Evolutionary conservation across 2,888 invertebrate genomes (phyloP).

Genomic region (Clanis bilineata): DNA sequence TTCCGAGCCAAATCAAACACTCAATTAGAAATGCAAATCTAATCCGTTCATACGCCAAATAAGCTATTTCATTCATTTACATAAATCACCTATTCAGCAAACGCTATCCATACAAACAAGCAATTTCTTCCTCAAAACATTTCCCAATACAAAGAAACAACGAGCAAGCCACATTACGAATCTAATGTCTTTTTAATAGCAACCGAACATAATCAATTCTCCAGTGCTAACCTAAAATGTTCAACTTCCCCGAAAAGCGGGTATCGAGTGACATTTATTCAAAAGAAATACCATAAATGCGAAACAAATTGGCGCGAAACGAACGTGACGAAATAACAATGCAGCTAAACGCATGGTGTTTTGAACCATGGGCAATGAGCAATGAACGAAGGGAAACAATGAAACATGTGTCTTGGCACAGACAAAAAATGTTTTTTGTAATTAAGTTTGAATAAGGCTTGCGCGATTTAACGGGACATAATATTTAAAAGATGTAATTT

Average conservation of each 20-base stretch:
- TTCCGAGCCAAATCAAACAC: not conserved
- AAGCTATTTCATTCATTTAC: conserved; percentile 15
- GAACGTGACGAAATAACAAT: conserved; percentile 34
- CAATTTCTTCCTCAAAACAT: conserved; percentile 1
- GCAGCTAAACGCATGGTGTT: conserved; percentile 26
- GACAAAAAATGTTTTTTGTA: not conserved
- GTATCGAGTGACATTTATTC: conserved; percentile 15
- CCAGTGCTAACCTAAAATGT: conserved; percentile 1
- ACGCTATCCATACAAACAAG: conserved; percentile 9
- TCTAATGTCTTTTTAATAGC: conserved; percentile 54
- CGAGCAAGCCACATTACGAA: conserved; percentile 32
- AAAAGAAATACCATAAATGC: conserved; percentile 34
- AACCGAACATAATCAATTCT: conserved; percentile 43
- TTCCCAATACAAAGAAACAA: conserved; percentile 5
- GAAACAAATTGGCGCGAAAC: conserved; percentile 39
- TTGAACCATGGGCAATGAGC: conserved; percentile 13
- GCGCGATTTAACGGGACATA: no score
- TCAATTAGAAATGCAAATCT: conserved; percentile 9
- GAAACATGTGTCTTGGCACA: conserved; percentile 38
- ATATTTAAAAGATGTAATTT: no score
- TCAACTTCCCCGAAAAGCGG: not conserved
- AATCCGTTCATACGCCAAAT: conserved; percentile 8
- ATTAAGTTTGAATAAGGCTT: no score
- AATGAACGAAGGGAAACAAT: conserved; percentile 38
- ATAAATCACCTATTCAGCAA: conserved; percentile 15